Base-by-base conservation (phyloP, 2,113 vertebrate species). In the Tragelaphus buxtoni region DNA sequence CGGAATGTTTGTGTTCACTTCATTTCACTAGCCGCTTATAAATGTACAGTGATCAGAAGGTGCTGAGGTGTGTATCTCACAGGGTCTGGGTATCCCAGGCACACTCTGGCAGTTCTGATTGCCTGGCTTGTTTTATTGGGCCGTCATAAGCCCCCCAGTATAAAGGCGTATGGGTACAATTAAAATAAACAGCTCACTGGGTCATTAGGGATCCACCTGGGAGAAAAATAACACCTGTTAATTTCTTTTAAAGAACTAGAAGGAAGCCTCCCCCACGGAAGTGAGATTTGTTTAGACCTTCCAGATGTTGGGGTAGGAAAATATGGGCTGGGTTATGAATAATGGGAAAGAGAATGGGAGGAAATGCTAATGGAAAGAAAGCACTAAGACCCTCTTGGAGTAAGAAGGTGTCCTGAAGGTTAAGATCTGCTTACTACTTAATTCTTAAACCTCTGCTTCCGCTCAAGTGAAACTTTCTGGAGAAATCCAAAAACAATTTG, bases 341-440 rank as follows among this genome's bases (percentile, higher is more conserved):
- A 89, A 91, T 77, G 11, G 56, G 28, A 69, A 92, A 83, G 20
- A 79, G 95, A 96, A 79, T 90, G 72, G 77, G 96, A 97, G 95
- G 97, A 97, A 97, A 77, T 92, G 72, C 86, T 90, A 90, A 94
- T 89, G 63, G 88, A 94, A 97, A 91, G 53, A 87, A 82, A 94
- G 35, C 26, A 55, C 84, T 94, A 76, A 96, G 76, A 56, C 63
- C 55, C 42, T 32, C 7, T 17, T 22, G 51, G 55, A 95, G 51
- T 91, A 16, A 86, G 69, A 97, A 69, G 81, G 45, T 82, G 51
- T 69, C 94, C 94, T 88, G 80, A 81, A 77, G 47, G 58, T 79
- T 74, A 61, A 86, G 83, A 26, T 56, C 55, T 39, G 58, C 83
- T 92, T 28, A n/a, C 79, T 53, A 30, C 13, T 76, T 13, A 49